These are phyloP conservation scores for Eucriotettix oculatus DNA, from an alignment of 2,888 invertebrate species.

Conservation along the genomic window DNA sequence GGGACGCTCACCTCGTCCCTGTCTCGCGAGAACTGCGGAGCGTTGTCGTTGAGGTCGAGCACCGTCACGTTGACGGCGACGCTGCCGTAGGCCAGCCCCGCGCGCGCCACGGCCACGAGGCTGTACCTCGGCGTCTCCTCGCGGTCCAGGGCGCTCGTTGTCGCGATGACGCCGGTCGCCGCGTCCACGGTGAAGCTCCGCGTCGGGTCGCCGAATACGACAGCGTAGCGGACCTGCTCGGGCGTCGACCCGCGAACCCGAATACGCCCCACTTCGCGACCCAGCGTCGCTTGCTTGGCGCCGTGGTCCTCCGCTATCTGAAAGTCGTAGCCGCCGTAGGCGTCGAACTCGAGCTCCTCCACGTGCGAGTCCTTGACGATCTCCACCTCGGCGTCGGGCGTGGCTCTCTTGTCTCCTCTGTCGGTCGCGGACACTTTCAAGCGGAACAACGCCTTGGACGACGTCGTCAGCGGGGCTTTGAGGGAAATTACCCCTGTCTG, in stretches of 20 bases:
- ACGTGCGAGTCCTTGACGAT: constrained; percentile 56
- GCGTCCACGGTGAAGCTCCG: constrained; percentile 67
- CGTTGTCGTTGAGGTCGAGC: constrained; percentile 80
- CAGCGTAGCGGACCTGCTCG: constrained; percentile 44
- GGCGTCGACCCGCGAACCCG: constrained; percentile 28
- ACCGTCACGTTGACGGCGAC: constrained; percentile 67
- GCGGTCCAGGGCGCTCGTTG: constrained; percentile 64
- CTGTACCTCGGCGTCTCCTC: constrained; percentile 63
- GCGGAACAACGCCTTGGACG: constrained; percentile 49
- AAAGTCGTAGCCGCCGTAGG: constrained; percentile 63
- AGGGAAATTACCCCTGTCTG: constrained; percentile 58
- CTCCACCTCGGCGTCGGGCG: constrained; percentile 63
- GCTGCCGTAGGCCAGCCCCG: constrained; percentile 57
- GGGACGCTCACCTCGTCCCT: constrained; percentile 62
- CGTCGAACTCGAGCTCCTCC: constrained; percentile 58
- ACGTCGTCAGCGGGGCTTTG: constrained; percentile 43
- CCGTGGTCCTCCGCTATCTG: constrained; percentile 68
- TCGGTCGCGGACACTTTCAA: constrained; percentile 67
- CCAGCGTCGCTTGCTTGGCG: constrained; percentile 36
- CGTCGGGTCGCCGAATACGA: constrained; percentile 63
- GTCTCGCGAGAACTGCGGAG: constrained; percentile 64
- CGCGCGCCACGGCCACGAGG: constrained; percentile 63
- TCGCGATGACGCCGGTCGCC: constrained; percentile 58
- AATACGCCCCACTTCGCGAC: constrained; percentile 63
- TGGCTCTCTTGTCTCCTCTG: constrained; percentile 55